Evolutionary conservation across 2,888 invertebrate genomes (phyloP).

Genomic region (Leptopilina drosophilae): DNA sequence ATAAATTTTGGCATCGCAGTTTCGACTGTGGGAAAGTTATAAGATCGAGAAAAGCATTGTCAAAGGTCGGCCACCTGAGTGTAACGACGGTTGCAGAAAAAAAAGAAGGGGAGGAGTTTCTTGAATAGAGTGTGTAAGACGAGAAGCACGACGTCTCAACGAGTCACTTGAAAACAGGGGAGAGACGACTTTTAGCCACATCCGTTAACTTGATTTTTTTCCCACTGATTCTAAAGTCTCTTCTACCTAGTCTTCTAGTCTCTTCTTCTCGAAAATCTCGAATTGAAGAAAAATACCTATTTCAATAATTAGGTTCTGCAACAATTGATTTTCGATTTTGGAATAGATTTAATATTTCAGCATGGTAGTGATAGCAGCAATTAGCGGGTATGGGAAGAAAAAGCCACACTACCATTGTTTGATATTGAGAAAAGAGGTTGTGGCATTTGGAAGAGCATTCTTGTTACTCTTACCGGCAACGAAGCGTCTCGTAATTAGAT

Average conservation of each 20-base stretch:
- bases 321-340: too few relatives aligned
- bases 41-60: conserved; percentile 61
- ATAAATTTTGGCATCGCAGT: too few relatives aligned
- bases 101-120: conserved; percentile 53
- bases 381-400: too few relatives aligned
- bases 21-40: not conserved
- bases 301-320: too few relatives aligned
- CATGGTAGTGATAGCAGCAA: too few relatives aligned
- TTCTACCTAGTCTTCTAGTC: too few relatives aligned
- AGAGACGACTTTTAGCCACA: conserved; percentile 54
- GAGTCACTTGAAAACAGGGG: conserved; percentile 41
- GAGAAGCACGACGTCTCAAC: conserved; percentile 54
- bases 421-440: not conserved
- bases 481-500: conserved; percentile 68
- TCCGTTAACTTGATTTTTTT: not conserved
- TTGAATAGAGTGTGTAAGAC: conserved; percentile 62
- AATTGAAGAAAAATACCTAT: too few relatives aligned
- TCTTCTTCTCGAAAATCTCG: too few relatives aligned
- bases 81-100: conserved; percentile 68
- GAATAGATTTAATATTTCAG: too few relatives aligned
- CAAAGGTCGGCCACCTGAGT: conserved; percentile 52
- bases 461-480: conserved; percentile 39
- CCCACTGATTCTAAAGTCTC: too few relatives aligned
- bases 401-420: not conserved
- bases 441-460: conserved; percentile 33